Percentiles rank a stretch among this genome's conserved stretches.
Conservation (phyloP, 2,797 vertebrate genomes). For the Aulostomus chinensis region DNA sequence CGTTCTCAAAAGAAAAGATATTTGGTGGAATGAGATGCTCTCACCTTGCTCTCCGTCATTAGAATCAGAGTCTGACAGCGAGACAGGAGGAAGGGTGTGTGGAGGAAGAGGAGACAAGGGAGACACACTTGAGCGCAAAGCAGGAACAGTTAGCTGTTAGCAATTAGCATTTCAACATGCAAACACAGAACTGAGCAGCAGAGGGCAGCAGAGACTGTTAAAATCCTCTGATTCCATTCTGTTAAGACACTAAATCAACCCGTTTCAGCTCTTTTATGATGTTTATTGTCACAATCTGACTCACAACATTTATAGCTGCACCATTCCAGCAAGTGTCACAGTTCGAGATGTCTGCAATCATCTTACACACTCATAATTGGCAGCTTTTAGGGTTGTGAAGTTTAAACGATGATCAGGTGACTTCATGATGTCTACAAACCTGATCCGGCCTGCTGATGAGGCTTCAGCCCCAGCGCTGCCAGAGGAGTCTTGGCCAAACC, state of each 20-base stretch:
- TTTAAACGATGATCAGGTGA: no score
- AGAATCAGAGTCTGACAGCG: conserved; percentile 85
- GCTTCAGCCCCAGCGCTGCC: conserved; percentile 86
- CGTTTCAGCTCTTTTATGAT: no score
- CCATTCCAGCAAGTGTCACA: no score
- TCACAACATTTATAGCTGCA: no score
- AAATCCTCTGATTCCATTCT: neutral
- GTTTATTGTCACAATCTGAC: no score
- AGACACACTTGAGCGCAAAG: conserved; percentile 66
- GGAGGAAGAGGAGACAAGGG: conserved; percentile 53
- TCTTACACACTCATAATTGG: no score
- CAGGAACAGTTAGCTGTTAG: conserved; percentile 1
- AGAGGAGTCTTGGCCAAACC: conserved; percentile 86
- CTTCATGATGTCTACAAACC: conserved; percentile 52
- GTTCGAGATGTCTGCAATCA: no score
- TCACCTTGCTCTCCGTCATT: conserved; percentile 87
- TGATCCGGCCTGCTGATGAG: conserved; percentile 75
- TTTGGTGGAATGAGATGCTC: conserved; percentile 38
- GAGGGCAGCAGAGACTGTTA: conserved; percentile 35
- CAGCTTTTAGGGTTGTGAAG: no score
- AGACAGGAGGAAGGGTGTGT: conserved; percentile 30
- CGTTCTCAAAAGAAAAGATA: no score
- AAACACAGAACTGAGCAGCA: conserved; percentile 22
- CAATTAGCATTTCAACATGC: neutral
- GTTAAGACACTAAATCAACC: no score